Evolutionary conservation across 2,113 vertebrate genomes (phyloP).

Genomic region (Barbus barbus): DNA sequence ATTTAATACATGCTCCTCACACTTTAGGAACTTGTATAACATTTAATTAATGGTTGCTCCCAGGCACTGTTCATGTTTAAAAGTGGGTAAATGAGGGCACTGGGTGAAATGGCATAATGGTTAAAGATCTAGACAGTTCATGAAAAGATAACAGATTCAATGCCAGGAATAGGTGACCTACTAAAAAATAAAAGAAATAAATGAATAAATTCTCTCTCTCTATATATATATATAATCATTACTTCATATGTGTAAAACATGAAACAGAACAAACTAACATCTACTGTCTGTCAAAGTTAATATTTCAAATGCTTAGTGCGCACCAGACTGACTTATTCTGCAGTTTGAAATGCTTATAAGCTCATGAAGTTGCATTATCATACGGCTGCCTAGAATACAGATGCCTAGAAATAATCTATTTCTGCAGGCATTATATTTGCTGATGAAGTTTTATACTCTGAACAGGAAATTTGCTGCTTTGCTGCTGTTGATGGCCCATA

Average conservation of each 20-base stretch:
- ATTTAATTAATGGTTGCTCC: conserved; percentile 13
- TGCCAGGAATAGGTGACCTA: not conserved
- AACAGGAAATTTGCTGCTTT: conserved; percentile 20
- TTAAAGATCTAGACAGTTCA: conserved; percentile 37
- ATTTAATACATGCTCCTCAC: not conserved
- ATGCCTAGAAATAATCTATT: conserved; percentile 1
- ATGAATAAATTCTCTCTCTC: no score
- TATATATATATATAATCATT: no score
- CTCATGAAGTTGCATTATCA: conserved; percentile 4
- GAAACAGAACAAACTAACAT: not conserved
- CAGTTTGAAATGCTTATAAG: not conserved
- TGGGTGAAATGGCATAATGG: not conserved
- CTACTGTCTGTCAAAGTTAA: no score
- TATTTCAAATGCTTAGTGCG: not conserved
- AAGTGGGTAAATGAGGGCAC: conserved; percentile 3
- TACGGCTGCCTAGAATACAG: not conserved
- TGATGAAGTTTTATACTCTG: conserved; percentile 18
- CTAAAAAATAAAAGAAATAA: no score
- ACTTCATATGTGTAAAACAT: not conserved
- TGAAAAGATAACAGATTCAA: not conserved
- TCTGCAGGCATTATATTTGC: not conserved
- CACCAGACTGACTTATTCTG: not conserved
- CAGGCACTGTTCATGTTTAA: conserved; percentile 16
- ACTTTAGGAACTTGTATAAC: not conserved
- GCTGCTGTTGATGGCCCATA: conserved; percentile 35